These are phyloP conservation scores for Anadara kagoshimensis DNA, from an alignment of 1,140 invertebrate genomes.

Conservation along the genomic window DNA sequence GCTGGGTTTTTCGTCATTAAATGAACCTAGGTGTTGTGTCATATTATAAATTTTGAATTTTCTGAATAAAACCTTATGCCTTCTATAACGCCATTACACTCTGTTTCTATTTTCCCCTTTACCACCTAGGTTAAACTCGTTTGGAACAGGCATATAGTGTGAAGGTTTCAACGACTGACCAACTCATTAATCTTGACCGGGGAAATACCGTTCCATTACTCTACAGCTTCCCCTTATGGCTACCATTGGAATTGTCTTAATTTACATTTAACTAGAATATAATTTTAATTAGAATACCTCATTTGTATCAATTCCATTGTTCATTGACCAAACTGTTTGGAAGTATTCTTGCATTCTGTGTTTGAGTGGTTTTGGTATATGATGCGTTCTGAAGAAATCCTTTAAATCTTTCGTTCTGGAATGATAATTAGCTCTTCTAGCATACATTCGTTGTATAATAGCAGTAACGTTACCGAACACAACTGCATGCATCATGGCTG, in stretches of 20 bases:
- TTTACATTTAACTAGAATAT: not conserved
- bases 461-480: constrained; percentile 75
- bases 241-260: not conserved
- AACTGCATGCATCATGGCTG: constrained; percentile 74
- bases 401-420: constrained; percentile 73
- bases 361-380: constrained; percentile 70
- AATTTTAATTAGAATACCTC: constrained; percentile 68
- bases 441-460: constrained; percentile 73
- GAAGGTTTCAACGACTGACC: too few species aligned
- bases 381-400: constrained; percentile 72
- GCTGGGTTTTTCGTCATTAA: too few species aligned
- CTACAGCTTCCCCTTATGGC: too few species aligned
- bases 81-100: too few species aligned
- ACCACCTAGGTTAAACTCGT: too few species aligned
- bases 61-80: too few species aligned
- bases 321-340: constrained; percentile 72
- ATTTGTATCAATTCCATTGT: constrained; percentile 69
- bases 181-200: too few species aligned
- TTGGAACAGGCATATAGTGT: too few species aligned
- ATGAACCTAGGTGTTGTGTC: too few species aligned
- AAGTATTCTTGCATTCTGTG: constrained; percentile 72
- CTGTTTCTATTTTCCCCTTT: too few species aligned
- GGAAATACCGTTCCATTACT: too few species aligned
- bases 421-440: constrained; percentile 70
- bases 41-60: too few species aligned